phyloP scores from a whole-genome alignment of 2,888 invertebrate species.

The Nemoura dubitans region DNA sequence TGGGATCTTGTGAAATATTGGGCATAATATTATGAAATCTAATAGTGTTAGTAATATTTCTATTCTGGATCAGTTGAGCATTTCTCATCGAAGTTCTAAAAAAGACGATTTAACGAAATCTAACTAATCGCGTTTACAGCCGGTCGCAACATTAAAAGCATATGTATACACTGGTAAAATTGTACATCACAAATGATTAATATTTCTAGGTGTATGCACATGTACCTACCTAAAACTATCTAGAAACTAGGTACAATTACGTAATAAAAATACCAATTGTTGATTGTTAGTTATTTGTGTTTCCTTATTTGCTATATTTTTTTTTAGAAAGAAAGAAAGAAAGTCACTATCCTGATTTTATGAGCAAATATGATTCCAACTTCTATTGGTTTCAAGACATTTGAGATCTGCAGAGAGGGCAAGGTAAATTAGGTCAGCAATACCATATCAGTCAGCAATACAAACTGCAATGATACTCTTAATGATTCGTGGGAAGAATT shows the following conservation, averaged over 20 bases:
- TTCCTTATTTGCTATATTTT: neutral
- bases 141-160: neutral
- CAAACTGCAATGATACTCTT: neutral
- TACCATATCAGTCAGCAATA: neutral
- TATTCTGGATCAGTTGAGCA: constrained; percentile 33
- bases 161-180: constrained; percentile 1
- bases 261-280: constrained; percentile 29
- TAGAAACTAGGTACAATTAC: neutral
- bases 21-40: neutral
- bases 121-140: neutral
- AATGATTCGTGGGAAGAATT: neutral
- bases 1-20: neutral
- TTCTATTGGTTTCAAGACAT: constrained; percentile 22
- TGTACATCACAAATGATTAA: neutral
- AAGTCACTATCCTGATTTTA: constrained; percentile 31
- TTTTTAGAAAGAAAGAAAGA: neutral
- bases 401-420: constrained; percentile 19
- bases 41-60: neutral
- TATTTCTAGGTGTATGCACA: neutral
- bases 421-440: neutral
- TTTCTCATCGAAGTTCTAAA: constrained; percentile 22
- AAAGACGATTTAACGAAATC: constrained; percentile 1
- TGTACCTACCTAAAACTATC: neutral
- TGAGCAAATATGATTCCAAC: constrained; percentile 41
- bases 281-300: constrained; percentile 8